These are phyloP conservation scores for Hylomyscus alleni DNA, from an alignment of 2,797 vertebrate genomes.

Conservation along the genomic window DNA sequence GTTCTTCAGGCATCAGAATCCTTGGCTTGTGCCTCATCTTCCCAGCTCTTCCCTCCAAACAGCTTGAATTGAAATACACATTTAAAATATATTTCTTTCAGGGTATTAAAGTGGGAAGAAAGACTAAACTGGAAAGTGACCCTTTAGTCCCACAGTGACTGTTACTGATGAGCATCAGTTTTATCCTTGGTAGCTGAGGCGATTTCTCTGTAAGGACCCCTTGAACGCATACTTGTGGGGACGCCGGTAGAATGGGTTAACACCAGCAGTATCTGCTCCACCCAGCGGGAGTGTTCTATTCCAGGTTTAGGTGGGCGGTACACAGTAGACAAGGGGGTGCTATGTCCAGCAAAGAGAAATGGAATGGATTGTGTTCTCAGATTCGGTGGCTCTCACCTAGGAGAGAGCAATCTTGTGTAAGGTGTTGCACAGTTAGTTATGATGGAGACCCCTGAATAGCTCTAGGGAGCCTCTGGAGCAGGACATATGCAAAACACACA, in stretches of 20 bases:
- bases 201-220: background rate
- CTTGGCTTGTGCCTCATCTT: background rate
- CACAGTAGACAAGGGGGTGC: background rate
- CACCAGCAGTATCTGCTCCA: background rate
- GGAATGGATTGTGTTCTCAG: background rate
- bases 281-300: background rate
- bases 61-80: constrained; percentile 1
- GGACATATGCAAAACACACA: background rate
- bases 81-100: background rate
- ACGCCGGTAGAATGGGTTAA: background rate
- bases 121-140: constrained; percentile 2
- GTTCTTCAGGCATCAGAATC: background rate
- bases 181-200: background rate
- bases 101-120: background rate
- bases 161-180: background rate
- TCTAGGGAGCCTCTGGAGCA: background rate
- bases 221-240: background rate
- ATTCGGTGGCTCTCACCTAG: background rate
- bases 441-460: background rate
- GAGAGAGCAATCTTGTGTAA: constrained; percentile 1
- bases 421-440: background rate
- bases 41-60: background rate
- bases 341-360: background rate
- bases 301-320: background rate
- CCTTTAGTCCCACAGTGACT: background rate